Evolutionary conservation across 2,797 vertebrate genomes (phyloP).

Genomic region (Periophthalmus magnuspinnatus): DNA sequence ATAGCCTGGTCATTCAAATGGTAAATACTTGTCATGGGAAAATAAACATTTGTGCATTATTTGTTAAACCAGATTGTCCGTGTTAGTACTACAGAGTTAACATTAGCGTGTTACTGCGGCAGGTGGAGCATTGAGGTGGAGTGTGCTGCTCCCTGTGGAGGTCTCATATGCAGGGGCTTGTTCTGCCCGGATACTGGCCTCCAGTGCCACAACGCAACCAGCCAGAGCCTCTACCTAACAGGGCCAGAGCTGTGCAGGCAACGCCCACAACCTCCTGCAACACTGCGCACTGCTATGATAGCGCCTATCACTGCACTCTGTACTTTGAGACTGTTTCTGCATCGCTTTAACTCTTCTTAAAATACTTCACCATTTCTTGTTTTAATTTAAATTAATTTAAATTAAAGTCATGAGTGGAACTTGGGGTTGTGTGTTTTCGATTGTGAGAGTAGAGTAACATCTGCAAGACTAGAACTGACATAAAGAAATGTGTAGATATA

Average conservation of each 20-base stretch:
- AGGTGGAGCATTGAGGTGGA: slow-evolving; percentile 44
- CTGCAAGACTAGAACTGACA: background rate
- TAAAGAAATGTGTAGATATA: background rate
- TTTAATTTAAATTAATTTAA: background rate
- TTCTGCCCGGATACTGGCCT: slow-evolving; percentile 38
- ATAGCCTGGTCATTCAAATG: no score
- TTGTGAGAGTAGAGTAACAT: background rate
- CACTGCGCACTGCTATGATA: slow-evolving; percentile 42
- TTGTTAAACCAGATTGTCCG: no score
- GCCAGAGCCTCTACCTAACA: slow-evolving; percentile 45
- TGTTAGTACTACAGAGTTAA: no score
- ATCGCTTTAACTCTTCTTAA: background rate
- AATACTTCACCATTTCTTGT: background rate
- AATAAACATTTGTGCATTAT: no score
- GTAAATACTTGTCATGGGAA: no score
- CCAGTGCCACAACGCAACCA: slow-evolving; percentile 31
- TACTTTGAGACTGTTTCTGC: background rate
- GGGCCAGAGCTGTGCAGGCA: slow-evolving; percentile 46
- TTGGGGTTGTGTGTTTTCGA: background rate
- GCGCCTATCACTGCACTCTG: slow-evolving; percentile 21
- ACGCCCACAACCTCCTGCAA: slow-evolving; percentile 60
- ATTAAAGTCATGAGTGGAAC: background rate
- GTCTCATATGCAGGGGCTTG: slow-evolving; percentile 13
- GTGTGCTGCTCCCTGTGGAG: slow-evolving; percentile 31
- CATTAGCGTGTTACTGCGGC: slow-evolving; percentile 24